Evolutionary conservation across 2,113 vertebrate species (phyloP).

Genomic region (Micronycteris hirsuta): DNA sequence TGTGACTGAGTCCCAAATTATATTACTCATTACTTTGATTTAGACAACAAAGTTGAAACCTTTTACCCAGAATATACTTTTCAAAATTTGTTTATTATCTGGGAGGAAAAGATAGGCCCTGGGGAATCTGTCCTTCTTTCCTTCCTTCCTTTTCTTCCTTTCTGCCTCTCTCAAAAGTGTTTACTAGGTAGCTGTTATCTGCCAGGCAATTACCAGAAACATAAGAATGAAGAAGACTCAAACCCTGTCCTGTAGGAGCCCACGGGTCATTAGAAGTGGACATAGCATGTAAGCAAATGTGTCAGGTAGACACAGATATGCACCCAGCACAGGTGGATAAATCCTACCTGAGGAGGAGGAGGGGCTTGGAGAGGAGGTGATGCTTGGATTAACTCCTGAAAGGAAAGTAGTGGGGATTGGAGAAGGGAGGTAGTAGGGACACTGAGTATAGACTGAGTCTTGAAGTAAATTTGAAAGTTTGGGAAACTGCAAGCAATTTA

Average conservation of each 20-base stretch:
- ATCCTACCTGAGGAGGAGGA: neutral
- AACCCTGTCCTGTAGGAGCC: neutral
- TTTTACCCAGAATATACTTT: neutral
- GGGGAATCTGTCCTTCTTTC: neutral
- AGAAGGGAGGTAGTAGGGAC: neutral
- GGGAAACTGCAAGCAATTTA: neutral
- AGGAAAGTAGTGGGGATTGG: neutral
- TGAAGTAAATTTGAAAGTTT: neutral
- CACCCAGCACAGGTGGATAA: fast-evolving
- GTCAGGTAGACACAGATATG: neutral
- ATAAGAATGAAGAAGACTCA: neutral
- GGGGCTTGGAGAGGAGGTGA: neutral
- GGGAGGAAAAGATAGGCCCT: neutral
- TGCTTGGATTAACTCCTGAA: neutral
- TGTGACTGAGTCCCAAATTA: neutral
- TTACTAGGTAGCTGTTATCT: neutral
- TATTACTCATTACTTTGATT: neutral
- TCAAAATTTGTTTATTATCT: neutral
- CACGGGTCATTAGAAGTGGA: neutral
- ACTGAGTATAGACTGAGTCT: neutral
- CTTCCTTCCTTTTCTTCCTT: neutral
- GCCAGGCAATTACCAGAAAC: neutral
- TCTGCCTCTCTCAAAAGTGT: neutral
- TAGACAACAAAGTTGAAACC: neutral
- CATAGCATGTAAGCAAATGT: neutral